phyloP scores from a whole-genome alignment of 2,888 invertebrate species.

The Parnassius apollo region DNA sequence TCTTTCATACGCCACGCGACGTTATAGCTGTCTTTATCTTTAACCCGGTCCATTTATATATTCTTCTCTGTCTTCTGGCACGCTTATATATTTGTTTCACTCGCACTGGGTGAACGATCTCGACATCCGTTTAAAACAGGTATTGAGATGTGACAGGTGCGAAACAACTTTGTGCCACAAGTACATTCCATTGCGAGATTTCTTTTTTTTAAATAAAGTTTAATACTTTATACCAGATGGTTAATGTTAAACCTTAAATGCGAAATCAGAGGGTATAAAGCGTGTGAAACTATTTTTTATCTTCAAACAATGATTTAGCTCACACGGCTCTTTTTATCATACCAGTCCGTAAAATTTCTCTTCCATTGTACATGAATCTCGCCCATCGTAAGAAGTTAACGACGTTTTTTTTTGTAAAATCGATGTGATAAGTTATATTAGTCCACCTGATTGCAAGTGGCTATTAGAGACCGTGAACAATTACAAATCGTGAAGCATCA shows the following conservation, averaged over 20 bases:
- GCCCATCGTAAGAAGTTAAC: too few species aligned
- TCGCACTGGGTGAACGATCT: constrained; percentile 62
- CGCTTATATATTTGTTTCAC: constrained; percentile 47
- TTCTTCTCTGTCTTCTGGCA: constrained; percentile 33
- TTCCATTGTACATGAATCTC: too few species aligned
- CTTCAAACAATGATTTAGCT: too few species aligned
- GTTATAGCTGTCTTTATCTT: constrained; percentile 34
- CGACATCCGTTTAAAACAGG: constrained; percentile 66
- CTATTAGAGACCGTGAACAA: too few species aligned
- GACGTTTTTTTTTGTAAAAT: too few species aligned
- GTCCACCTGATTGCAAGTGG: too few species aligned
- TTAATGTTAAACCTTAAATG: constrained; percentile 1
- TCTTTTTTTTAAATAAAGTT: constrained; percentile 34
- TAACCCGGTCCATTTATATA: constrained; percentile 9
- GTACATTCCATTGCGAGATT: constrained; percentile 60
- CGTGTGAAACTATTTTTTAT: background rate
- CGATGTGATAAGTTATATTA: too few species aligned
- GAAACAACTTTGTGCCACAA: constrained; percentile 48
- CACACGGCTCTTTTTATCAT: too few species aligned
- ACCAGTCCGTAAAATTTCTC: too few species aligned
- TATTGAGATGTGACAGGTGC: constrained; percentile 65
- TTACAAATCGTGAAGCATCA: too few species aligned
- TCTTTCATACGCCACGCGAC: constrained; percentile 63
- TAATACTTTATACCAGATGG: constrained; percentile 2
- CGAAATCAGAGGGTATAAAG: background rate